Conservation (phyloP, 1,140 invertebrate species). For the Eumaeus atala region DNA sequence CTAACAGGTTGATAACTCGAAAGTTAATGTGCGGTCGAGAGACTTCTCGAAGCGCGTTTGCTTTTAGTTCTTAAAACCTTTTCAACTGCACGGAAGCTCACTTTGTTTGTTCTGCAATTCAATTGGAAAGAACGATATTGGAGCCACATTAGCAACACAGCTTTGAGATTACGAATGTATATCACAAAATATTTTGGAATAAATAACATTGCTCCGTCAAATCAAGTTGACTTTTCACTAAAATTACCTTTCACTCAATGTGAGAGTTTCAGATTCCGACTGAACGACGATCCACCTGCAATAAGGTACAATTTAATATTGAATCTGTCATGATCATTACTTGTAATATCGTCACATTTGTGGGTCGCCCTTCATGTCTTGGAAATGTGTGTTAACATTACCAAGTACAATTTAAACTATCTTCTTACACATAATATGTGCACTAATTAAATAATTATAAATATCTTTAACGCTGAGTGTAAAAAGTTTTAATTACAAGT, state of each 20-base stretch:
- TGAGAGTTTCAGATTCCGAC: no score
- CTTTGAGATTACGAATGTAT: no score
- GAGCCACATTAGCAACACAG: no score
- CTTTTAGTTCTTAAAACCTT: background rate
- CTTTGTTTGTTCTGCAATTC: background rate
- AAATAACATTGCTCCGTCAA: no score
- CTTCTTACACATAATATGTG: constrained; percentile 5
- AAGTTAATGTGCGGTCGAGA: background rate
- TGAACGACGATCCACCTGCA: no score
- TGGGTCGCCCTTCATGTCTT: background rate
- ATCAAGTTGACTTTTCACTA: no score
- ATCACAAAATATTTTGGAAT: no score
- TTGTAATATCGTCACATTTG: no score
- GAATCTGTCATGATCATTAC: no score
- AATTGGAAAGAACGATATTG: no score
- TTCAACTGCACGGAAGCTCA: constrained; percentile 1
- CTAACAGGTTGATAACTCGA: background rate
- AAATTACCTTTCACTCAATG: no score
- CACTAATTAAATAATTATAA: constrained; percentile 10
- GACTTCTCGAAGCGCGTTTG: background rate
- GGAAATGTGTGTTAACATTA: background rate
- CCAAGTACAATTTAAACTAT: constrained; percentile 2
- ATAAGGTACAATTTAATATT: no score
- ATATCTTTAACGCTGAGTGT: background rate
- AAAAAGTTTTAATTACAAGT: constrained; percentile 7